A percentile compares a stretch with the other conserved stretches of the same genome.
These are phyloP conservation scores for Mastomys coucha DNA, from an alignment of 2,113 vertebrate genomes.

Conservation along the genomic window DNA sequence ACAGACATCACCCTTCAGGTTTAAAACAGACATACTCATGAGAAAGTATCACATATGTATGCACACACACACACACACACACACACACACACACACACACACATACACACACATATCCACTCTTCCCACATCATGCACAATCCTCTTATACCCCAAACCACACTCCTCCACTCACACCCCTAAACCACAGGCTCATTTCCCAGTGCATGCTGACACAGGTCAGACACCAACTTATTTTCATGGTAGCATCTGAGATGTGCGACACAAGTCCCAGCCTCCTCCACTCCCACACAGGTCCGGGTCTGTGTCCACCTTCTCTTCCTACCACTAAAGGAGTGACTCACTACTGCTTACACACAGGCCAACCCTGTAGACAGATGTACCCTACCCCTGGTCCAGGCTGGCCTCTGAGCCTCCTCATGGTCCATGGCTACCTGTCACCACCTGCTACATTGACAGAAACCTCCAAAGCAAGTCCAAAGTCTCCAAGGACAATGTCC, in stretches of 20 bases:
- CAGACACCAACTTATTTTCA: constrained; percentile 31
- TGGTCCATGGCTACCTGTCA: constrained; percentile 29
- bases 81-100: neutral
- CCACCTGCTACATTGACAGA: neutral
- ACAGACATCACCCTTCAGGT: neutral
- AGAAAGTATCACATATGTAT: neutral
- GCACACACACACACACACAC: neutral
- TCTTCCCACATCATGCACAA: neutral
- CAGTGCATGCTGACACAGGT: neutral
- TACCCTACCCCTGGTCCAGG: neutral
- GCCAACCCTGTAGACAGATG: constrained; percentile 24
- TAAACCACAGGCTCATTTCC: neutral
- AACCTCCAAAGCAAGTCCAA: constrained; percentile 44
- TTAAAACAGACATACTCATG: neutral
- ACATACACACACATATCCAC: neutral
- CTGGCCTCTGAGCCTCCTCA: constrained; percentile 25
- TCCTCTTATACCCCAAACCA: neutral
- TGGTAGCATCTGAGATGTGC: constrained; percentile 41
- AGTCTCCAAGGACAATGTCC: constrained; percentile 74
- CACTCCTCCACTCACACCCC: neutral
- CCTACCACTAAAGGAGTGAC: constrained; percentile 51
- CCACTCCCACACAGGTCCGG: constrained; percentile 30
- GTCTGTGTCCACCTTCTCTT: constrained; percentile 24
- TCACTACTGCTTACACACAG: constrained; percentile 61
- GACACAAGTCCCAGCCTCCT: constrained; percentile 20